Conservation (phyloP, 2,113 vertebrate species). For the Atractosteus spatula region DNA sequence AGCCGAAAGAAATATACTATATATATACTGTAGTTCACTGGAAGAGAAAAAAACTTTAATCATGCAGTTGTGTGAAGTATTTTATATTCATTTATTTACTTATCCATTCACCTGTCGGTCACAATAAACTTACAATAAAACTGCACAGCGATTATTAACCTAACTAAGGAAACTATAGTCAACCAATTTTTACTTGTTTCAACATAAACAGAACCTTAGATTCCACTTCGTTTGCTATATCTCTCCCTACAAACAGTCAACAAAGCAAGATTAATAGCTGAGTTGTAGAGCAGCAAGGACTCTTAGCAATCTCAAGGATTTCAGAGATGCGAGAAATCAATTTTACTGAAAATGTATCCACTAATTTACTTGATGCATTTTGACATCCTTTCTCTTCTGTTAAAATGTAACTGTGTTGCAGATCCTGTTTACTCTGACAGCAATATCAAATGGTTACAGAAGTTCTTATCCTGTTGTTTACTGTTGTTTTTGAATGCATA, state of each 20-base stretch:
- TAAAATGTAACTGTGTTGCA: not conserved
- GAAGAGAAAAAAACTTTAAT: too few species aligned
- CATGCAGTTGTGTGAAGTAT: too few species aligned
- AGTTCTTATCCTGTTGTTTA: not conserved
- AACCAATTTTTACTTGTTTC: not conserved
- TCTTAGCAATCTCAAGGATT: conserved; percentile 68
- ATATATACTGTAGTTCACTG: too few species aligned
- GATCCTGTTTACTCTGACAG: not conserved
- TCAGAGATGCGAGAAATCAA: conserved; percentile 63
- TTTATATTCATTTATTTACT: not conserved
- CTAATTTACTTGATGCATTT: conserved; percentile 60
- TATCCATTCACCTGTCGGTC: not conserved
- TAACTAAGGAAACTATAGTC: not conserved
- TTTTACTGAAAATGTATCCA: conserved; percentile 62
- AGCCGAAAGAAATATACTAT: too few species aligned
- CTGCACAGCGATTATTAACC: not conserved
- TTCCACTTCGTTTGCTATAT: conserved; percentile 31
- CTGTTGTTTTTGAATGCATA: not conserved
- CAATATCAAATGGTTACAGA: not conserved
- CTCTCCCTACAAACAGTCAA: conserved; percentile 30
- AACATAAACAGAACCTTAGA: not conserved
- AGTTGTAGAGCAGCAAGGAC: conserved; percentile 61
- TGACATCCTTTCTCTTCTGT: conserved; percentile 38
- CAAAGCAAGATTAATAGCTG: conserved; percentile 70
- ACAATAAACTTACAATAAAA: not conserved